Conservation (phyloP, 2,113 vertebrate species). For the Podiceps cristatus region DNA sequence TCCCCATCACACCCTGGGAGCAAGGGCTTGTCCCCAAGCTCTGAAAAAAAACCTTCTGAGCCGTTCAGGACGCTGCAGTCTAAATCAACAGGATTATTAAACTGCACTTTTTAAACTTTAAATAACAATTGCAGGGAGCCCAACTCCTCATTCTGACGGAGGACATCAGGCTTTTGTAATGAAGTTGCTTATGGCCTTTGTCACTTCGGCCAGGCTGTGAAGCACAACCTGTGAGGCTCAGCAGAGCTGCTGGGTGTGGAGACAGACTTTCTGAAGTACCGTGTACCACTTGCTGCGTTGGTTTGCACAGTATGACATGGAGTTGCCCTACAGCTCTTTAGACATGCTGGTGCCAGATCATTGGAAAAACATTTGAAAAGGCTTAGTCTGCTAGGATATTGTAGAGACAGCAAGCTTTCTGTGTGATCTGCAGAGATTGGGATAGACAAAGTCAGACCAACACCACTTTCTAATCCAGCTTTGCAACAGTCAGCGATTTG, state of each 20-base stretch:
- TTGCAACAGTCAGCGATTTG: not conserved
- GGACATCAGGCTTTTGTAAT: not conserved
- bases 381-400: not conserved
- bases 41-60: no score
- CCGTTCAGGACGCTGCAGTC: not conserved
- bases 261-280: not conserved
- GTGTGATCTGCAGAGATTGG: not conserved
- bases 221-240: not conserved
- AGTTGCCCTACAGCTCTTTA: not conserved
- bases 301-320: not conserved
- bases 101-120: not conserved
- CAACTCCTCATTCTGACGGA: not conserved
- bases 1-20: rapidly evolving
- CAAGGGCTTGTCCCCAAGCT: not conserved
- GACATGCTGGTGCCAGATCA: not conserved
- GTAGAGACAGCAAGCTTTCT: not conserved
- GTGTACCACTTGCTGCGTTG: not conserved
- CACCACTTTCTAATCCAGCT: not conserved
- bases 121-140: not conserved
- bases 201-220: not conserved
- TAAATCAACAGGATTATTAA: not conserved
- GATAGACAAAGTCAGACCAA: not conserved
- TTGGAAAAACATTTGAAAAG: not conserved
- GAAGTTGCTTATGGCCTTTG: not conserved
- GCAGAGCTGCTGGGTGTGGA: not conserved